Evolutionary conservation across 92 coral and sea anemone species (phyloP), one percentile per base, ranked within the genome.

Genomic region (Palythoa heliodiscus): DNA sequence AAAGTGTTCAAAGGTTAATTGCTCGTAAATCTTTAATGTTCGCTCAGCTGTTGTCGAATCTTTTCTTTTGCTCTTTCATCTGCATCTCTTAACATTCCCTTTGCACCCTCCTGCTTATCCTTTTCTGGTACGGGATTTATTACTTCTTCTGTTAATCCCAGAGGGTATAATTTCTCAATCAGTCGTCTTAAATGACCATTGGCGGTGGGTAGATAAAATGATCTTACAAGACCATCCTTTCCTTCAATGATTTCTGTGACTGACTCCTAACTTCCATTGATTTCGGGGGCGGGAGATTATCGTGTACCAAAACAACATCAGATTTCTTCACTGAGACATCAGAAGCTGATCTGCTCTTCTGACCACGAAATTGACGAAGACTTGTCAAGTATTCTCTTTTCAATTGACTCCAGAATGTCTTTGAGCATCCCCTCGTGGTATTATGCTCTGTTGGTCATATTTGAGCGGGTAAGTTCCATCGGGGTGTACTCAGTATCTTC

Each of bases 201-300:
- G 57, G 57, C 14, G 57, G 57, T 52, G 57, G 2, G 57, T 52
- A 52, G 57, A 52, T 52, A 52, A 52, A 81, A 87, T 82, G 84
- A 64, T 75, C 87, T 38, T 39, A 83, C 38, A 7, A 43, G 23
- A 54, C 87, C 87, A 40, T 83, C 84, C 58, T 50, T 83, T 16
- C 87, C 87, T n/a, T 75, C 82, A 60, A 88, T 53, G 53, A 63
- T 74, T 40, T 75, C 58, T 58, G 82, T 76, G 3, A 75, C 57
- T n/a, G 5, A 48, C 77, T 16, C 83, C 80, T 53, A 88, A 13
- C 48, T 70, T 83, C 91, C 91, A 88, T 14, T 61, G 77, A 60
- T 73, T 63, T 76, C 91, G 57, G 40, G 87, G 76, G 20, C 35
- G 1, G 35, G 35, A 73, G 80, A 19, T 76, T 78, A 40, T 83